phyloP scores from a whole-genome alignment of 2,113 vertebrate genomes.

The Anguilla japonica region DNA sequence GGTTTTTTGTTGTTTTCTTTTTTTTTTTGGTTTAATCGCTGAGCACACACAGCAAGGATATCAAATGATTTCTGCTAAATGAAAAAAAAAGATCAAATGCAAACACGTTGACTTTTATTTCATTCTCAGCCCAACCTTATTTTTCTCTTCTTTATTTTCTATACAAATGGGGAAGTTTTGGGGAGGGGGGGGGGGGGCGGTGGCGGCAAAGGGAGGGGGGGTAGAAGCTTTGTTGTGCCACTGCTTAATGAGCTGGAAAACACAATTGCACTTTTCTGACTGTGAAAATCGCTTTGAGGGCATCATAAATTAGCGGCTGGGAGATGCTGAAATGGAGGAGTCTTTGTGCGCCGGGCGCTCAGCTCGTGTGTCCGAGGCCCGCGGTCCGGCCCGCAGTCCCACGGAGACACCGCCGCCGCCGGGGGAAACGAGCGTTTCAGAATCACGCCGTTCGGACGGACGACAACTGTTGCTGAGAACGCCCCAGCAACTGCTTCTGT shows the following conservation, averaged over 20 bases:
- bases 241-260: slow-evolving; percentile 80
- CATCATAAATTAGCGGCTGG: slow-evolving; percentile 71
- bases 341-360: slow-evolving; percentile 65
- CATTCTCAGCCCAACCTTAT: slow-evolving; percentile 40
- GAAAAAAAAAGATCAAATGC: slow-evolving; percentile 48
- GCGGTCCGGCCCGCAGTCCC: slow-evolving; percentile 16
- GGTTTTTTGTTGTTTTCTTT: too few relatives aligned
- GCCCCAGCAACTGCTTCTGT: not conserved
- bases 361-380: slow-evolving; percentile 24
- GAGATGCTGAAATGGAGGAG: slow-evolving; percentile 68
- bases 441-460: slow-evolving; percentile 6
- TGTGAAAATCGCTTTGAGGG: slow-evolving; percentile 74
- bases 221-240: slow-evolving; percentile 49
- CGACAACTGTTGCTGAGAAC: slow-evolving; percentile 9
- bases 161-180: slow-evolving; percentile 40
- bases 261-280: slow-evolving; percentile 72
- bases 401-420: slow-evolving; percentile 3
- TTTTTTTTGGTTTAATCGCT: slow-evolving; percentile 16
- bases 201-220: not conserved
- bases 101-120: slow-evolving; percentile 47
- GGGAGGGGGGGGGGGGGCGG: slow-evolving; percentile 36
- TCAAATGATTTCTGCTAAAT: slow-evolving; percentile 33
- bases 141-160: slow-evolving; percentile 33
- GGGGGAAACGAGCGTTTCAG: slow-evolving; percentile 7
- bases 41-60: slow-evolving; percentile 34